Evolutionary conservation across 2,113 vertebrate genomes (phyloP), one percentile per base, ranked within the genome.

Genomic region (Vicugna pacos): DNA sequence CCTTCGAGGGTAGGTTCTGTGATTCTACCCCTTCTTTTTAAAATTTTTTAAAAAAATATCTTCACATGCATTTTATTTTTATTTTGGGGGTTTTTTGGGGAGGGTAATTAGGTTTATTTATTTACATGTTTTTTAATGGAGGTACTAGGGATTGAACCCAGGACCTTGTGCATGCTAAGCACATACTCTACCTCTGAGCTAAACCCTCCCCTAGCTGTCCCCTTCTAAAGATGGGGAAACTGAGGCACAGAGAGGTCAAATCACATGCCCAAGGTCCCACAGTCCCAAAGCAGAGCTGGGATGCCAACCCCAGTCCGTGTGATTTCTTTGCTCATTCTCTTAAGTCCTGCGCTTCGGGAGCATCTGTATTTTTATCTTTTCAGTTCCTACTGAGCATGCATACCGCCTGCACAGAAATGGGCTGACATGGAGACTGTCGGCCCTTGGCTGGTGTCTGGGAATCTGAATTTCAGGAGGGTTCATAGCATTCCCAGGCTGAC

Each of bases 271-370:
- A 13, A 24, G 42, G 5, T 14, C 30, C 30, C 73, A 22, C 16
- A 8, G 38, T 24, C 38, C 42, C 58, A 16, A 28, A 42, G 5
- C 64, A 24, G 28, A 50, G 35, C n/a, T 46, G 11, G 22, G 94
- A 48, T 46, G 26, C 0, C 3, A 64, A 42, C 46, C 35, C 38
- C 0, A 30, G 50, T 38, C 0, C 0, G 24, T 35, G 9, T 22
- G 9, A 83, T 35, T 62, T 75, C 35, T 56, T 16, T 0, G 2
- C 35, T 60, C 32, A 5, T 60, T 22, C 32, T 87, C 84, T 54
- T 62, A 16, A 48, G 17, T 1, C 35, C 50, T 38, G 35, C 22
- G 2, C 54, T 62, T 38, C 14, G 4, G 30, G 35, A 48, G 38
- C 50, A 6, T 42, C 7, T 5, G 28, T 1, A 62, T 26, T 52